phyloP scores from a whole-genome alignment of 92 coral and sea anemone genomes.

The Montipora capitata region DNA sequence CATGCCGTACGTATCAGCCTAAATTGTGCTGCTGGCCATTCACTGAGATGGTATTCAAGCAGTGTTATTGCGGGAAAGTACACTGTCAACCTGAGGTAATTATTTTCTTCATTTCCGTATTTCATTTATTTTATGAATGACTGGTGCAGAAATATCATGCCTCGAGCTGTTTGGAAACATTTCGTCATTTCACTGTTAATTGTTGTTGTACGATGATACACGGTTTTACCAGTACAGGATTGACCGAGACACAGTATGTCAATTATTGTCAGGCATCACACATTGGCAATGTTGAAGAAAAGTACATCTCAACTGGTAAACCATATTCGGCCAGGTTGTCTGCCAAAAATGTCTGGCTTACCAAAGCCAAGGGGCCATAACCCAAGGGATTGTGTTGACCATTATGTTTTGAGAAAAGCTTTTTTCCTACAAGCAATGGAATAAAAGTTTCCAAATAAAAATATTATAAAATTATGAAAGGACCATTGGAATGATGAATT shows the following conservation, averaged over 20 bases:
- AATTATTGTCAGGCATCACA: too few species aligned
- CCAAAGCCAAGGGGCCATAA: too few species aligned
- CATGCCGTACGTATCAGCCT: conserved; percentile 30
- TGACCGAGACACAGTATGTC: neutral
- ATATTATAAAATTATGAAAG: too few species aligned
- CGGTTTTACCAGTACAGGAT: neutral
- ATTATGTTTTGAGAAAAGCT: too few species aligned
- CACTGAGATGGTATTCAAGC: conserved; percentile 51
- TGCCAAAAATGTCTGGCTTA: too few species aligned
- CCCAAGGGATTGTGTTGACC: too few species aligned
- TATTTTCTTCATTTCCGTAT: neutral
- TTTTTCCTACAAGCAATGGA: too few species aligned
- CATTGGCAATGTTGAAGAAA: too few species aligned
- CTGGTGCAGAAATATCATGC: neutral
- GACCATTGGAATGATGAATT: too few species aligned
- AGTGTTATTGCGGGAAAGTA: conserved; percentile 19
- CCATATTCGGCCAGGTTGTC: neutral
- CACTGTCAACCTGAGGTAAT: conserved; percentile 53
- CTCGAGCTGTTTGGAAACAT: neutral
- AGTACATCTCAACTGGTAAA: too few species aligned
- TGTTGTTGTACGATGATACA: conserved; percentile 12
- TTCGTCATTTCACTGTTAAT: neutral
- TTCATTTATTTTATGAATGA: neutral
- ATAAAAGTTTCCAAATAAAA: too few species aligned
- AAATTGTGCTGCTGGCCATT: conserved; percentile 36